Conservation (phyloP, 2,113 vertebrate species). For the Dermatemys mawii region DNA sequence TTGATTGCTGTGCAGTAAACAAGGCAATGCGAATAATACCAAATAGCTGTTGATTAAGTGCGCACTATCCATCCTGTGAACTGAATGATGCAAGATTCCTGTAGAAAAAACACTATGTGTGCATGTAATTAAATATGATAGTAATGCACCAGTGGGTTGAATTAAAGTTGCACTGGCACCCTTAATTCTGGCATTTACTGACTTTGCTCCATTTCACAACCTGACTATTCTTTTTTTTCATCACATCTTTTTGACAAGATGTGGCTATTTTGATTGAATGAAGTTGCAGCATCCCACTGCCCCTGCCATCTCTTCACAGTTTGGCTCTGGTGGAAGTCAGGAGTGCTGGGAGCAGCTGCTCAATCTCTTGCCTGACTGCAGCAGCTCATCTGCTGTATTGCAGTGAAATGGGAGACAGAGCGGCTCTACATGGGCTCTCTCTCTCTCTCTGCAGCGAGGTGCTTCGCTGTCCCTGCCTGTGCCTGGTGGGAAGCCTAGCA, state of each 20-base stretch:
- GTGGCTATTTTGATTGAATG: not conserved
- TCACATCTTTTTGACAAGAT: not conserved
- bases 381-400: not conserved
- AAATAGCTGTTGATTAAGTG: not conserved
- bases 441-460: fast-evolving
- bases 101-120: not conserved
- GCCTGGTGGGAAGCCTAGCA: too few relatives aligned
- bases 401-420: not conserved
- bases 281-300: not conserved
- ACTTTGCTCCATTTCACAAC: not conserved
- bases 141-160: not conserved
- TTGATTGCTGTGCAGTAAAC: not conserved
- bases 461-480: not conserved
- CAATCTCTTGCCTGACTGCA: not conserved
- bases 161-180: not conserved
- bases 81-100: not conserved
- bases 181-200: not conserved
- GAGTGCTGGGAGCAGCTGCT: not conserved
- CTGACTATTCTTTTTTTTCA: not conserved
- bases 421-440: not conserved
- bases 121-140: not conserved
- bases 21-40: not conserved
- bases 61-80: not conserved
- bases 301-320: not conserved
- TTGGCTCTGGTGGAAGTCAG: not conserved